Percentiles rank a stretch among this genome's conserved stretches.
phyloP scores from a whole-genome alignment of 2,113 vertebrate species.

The Podocnemis expansa region DNA sequence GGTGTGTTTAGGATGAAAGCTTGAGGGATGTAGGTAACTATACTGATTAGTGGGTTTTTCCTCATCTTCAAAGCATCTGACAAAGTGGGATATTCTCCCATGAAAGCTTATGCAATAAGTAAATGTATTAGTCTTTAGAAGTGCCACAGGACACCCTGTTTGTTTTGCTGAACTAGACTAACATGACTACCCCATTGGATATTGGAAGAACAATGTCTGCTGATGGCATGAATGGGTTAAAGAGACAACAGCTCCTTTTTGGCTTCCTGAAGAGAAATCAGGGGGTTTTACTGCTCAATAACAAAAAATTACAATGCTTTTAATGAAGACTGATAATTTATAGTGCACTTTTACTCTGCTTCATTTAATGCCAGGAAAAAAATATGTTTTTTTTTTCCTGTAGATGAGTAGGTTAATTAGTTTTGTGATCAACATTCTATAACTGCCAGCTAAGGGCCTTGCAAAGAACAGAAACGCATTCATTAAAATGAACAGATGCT shows the following conservation, averaged over 20 bases:
- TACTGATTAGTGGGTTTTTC: too few relatives aligned
- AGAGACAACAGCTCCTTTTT: neutral
- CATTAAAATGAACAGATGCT: neutral
- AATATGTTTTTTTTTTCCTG: rapidly evolving
- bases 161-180: too few relatives aligned
- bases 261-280: neutral
- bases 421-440: constrained; percentile 30
- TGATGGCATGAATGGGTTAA: neutral
- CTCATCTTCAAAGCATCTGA: too few relatives aligned
- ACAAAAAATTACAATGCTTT: constrained; percentile 4
- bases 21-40: too few relatives aligned
- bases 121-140: too few relatives aligned
- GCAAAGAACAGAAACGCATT: neutral
- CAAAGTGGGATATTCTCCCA: too few relatives aligned
- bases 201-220: too few relatives aligned
- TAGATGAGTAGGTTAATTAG: constrained; percentile 33
- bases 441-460: neutral
- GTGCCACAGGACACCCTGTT: too few relatives aligned
- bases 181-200: too few relatives aligned
- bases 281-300: neutral
- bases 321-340: constrained; percentile 24
- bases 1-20: too few relatives aligned
- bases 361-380: neutral
- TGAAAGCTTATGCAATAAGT: too few relatives aligned
- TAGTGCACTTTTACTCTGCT: neutral